Base-by-base conservation (phyloP, 1,140 invertebrate species). In the Lethocerus indicus region DNA sequence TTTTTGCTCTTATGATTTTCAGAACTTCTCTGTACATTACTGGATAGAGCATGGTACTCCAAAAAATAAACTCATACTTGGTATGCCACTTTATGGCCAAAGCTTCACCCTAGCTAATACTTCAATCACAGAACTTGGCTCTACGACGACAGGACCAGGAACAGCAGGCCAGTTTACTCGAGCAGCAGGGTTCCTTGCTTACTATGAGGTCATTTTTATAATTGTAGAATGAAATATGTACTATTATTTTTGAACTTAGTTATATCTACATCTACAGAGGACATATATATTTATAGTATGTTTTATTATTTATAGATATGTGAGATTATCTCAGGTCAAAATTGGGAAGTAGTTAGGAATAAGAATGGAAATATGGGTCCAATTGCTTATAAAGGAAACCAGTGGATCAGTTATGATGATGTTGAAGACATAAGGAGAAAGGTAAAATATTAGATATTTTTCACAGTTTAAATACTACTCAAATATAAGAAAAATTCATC, bases 361-460 rank as follows among this genome's bases (percentile, higher is more conserved):
- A 35, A 41, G 40, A 25, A 48, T 5, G 52, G 46, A 3, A 24
- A 24, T 20, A 53, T 56, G 27, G 52, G 51, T 1, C 52, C 52
- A 23, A 24, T 47, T 7, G 49, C 53, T 37, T 49, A 47, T 43
- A 50, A 51, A 24, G 72, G 69, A 13, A 74, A 77, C 52, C 75
- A 79, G 49, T 81, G 78, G 78, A 72, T 80, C 1, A 72, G 72
- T 16, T 81, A 75, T 52, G 78, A 81, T 57, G 76, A 80, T 59
- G 63, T 71, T 0, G 61, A 65, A 35, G 75, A 73, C 58, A 69
- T 78, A 2, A 61, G 64, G 54, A 59, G 67, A 20, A 79, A 81
- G 49, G 56, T 57, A 51, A 43, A 14, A 20, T 27, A 7, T 28
- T 20, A 9, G 7, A n/a, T n/a, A n/a, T n/a, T n/a, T n/a, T n/a